phyloP scores from a whole-genome alignment of 2,888 invertebrate species.

The Cephus nigrinus region DNA sequence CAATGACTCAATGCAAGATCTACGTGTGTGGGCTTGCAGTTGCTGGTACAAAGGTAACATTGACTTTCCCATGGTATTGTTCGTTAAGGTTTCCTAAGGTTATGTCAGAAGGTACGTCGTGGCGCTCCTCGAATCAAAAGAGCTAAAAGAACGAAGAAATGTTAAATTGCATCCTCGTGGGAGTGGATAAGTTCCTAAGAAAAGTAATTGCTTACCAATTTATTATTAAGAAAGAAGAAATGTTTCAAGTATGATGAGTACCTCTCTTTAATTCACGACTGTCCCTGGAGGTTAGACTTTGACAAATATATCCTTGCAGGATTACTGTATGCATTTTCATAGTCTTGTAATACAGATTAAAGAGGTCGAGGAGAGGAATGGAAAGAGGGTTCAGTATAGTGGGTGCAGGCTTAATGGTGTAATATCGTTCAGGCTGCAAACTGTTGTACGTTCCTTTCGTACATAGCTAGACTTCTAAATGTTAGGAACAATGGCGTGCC shows the following conservation, averaged over 20 bases:
- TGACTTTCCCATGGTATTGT: conserved; percentile 45
- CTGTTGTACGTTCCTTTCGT: conserved; percentile 28
- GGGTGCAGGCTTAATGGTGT: conserved; percentile 35
- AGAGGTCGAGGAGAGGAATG: too few relatives aligned
- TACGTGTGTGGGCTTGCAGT: conserved; percentile 11
- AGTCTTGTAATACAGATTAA: too few relatives aligned
- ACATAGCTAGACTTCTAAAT: conserved; percentile 37
- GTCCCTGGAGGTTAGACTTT: too few relatives aligned
- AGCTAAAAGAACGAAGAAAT: background rate
- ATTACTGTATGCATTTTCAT: too few relatives aligned
- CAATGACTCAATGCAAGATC: too few relatives aligned
- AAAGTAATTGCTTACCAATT: too few relatives aligned
- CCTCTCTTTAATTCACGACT: too few relatives aligned
- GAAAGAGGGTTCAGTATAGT: background rate
- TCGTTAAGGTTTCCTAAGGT: conserved; percentile 28
- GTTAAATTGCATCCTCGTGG: background rate
- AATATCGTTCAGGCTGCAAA: conserved; percentile 23
- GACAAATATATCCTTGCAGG: too few relatives aligned
- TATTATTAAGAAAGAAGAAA: too few relatives aligned
- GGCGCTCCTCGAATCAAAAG: conserved; percentile 25
- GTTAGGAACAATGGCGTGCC: conserved; percentile 39
- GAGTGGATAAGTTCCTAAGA: background rate
- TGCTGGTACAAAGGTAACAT: conserved; percentile 38
- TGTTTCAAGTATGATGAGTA: too few relatives aligned
- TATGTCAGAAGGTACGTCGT: conserved; percentile 17